phyloP scores from a whole-genome alignment of 92 coral and sea anemone genomes.

The Palythoa caribaeorum region DNA sequence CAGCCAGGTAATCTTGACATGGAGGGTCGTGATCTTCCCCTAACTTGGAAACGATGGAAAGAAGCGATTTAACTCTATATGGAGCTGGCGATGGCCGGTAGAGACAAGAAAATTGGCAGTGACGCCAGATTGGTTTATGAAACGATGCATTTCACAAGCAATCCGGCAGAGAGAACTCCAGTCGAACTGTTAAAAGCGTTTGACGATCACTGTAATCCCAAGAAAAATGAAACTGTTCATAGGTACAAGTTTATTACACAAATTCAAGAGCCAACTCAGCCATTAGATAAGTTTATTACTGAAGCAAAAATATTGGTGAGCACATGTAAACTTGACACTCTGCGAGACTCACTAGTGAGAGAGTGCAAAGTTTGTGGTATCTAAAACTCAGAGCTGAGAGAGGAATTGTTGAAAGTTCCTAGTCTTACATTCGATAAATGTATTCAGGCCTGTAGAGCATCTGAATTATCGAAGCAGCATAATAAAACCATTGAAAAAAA shows the following conservation, averaged over 20 bases:
- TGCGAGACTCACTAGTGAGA: slow-evolving; percentile 40
- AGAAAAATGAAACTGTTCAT: no score
- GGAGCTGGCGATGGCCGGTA: neutral
- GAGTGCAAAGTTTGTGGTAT: slow-evolving; percentile 61
- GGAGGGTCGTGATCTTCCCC: neutral
- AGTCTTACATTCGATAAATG: slow-evolving; percentile 34
- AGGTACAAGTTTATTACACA: neutral
- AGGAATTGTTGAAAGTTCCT: slow-evolving; percentile 45
- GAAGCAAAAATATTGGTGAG: slow-evolving; percentile 42
- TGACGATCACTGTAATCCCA: neutral
- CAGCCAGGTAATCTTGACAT: neutral
- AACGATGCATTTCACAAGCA: neutral
- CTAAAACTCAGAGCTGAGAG: slow-evolving; percentile 49
- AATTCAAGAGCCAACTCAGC: slow-evolving; percentile 44
- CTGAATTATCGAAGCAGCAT: slow-evolving; percentile 54
- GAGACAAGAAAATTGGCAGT: neutral
- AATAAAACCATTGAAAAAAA: slow-evolving; percentile 43
- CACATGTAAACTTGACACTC: neutral
- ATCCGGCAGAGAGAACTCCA: neutral
- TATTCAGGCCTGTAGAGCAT: slow-evolving; percentile 38
- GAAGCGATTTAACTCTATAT: neutral
- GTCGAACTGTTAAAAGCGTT: neutral
- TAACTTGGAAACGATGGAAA: neutral
- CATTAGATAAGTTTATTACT: slow-evolving; percentile 52
- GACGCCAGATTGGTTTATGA: neutral